Evolutionary conservation across 2,113 vertebrate species (phyloP), one percentile per base, ranked within the genome.

Genomic region (Paracanthobrama guichenoti): DNA sequence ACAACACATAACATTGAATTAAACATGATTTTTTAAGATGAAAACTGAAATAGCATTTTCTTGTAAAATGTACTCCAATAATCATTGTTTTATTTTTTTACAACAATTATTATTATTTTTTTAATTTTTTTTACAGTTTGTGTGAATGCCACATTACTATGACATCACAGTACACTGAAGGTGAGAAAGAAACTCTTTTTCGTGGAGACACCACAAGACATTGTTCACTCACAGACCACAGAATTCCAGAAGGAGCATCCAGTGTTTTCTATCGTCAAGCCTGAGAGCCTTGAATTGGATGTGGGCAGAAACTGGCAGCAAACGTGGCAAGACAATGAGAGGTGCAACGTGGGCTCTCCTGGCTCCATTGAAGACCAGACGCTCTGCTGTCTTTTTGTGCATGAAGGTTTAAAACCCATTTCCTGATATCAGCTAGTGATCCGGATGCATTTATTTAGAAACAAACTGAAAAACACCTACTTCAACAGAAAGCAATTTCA

Each of bases 281-380:
- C 22, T 24, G 2, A 7, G 39, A n/a, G 39, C 22, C 5, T 44
- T 42, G 4, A 44, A 44, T 39, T 72, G 24, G 39, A 14, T 46
- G 69, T 72, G 5, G 39, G 39, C 69, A 46, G 39, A 72, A 72
- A 72, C 69, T 44, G 35, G 39, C 69, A 72, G 69, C 2, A 72
- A 72, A 14, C 14, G 22, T 39, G 39, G 20, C 39, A 72, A 72
- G 39, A 24, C 39, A 44, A 72, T 24, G 39, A 67, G 64, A 67
- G 18, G 64, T 67, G 18, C 31, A 39, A 69, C 6, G 22, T 24
- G 22, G 69, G 39, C 39, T 72, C 22, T 72, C 12, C 11, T 72
- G 69, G 69, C 39, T 72, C 35, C 12, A 72, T 14, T 72, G 10
- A 24, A 72, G 22, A 72, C 39, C 69, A 72, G 22, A 24, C 2